Evolutionary conservation across 2,797 vertebrate species (phyloP), one percentile per base, ranked within the genome.

Genomic region (Leptodactylus fallax): DNA sequence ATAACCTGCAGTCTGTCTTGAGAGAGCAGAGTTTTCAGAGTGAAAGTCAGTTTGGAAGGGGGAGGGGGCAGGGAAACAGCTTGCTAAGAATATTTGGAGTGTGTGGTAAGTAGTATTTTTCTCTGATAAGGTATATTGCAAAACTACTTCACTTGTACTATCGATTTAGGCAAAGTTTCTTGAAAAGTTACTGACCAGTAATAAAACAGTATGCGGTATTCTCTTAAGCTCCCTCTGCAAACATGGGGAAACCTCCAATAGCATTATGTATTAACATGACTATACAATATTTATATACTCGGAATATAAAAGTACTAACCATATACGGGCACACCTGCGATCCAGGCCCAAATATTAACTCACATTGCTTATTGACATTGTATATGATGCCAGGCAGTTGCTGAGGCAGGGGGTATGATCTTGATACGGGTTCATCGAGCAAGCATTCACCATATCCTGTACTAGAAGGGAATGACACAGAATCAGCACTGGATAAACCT

Each of bases 241-340:
- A 65, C 36, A 51, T 63, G 47, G 7, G 23, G 7, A 51, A 82
- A 25, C 63, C 79, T 6, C 0, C 0, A 17, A 67, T 6, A 82
- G 56, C 12, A 63, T 12, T 47, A 6, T 12, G 4, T 45, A 23
- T 16, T 25, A 71, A 53, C 19, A 69, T 36, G 74, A 16, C 36
- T 11, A 63, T 61, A 72, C 9, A 78, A 78, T 21, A 88, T 27
- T 7, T 25, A 72, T 76, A 60, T 13, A 53, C 7, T 74, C n/a
- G 67, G n/a, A 72, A 82, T 78, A 78, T 76, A 89, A 60, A 79
- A 25, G 90, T 85, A 95, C 98, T 98, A 93, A 99, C 98, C 98
- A 99, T 99, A 92, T 98, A 99, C 0, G 98, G 98, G 94, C 98
- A 99, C 95, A 99, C 96, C 95, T 99, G 97, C 87, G 97, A 98